These are phyloP conservation scores for Patella ulyssiponensis DNA, from an alignment of 2,888 invertebrate genomes.

Conservation along the genomic window DNA sequence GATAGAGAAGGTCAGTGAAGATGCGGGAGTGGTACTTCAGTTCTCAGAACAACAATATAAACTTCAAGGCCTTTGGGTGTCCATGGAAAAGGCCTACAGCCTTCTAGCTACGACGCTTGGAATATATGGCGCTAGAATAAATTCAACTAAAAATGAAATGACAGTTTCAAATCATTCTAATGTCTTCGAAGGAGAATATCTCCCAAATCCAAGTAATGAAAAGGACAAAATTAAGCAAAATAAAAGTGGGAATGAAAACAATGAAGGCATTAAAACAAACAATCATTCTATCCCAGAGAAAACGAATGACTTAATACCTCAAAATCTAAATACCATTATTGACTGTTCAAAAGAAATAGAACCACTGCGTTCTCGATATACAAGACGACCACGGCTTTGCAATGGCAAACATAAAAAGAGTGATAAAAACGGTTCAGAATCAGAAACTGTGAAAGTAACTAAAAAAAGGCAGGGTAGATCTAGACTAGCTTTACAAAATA, in stretches of 20 bases:
- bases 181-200: conserved; percentile 26
- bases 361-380: too few species aligned
- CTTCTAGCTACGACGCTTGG: conserved; percentile 45
- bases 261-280: conserved; percentile 21
- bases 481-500: too few species aligned
- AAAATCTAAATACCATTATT: too few species aligned
- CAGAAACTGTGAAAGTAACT: too few species aligned
- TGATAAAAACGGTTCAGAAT: too few species aligned
- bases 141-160: conserved; percentile 20
- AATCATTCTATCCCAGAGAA: conserved; percentile 17
- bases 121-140: conserved; percentile 38
- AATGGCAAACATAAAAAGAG: too few species aligned
- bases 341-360: too few species aligned
- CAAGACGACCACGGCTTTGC: too few species aligned
- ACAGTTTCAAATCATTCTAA: conserved; percentile 29
- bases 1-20: conserved; percentile 45
- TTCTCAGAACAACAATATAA: conserved; percentile 16
- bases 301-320: background rate
- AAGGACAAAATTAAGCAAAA: background rate
- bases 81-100: conserved; percentile 45
- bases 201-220: background rate
- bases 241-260: conserved; percentile 20
- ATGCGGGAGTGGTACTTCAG: conserved; percentile 39
- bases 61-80: conserved; percentile 46
- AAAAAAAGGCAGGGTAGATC: too few species aligned